Percentiles rank a stretch among this genome's conserved stretches.
Evolutionary conservation across 1,140 invertebrate genomes (phyloP).

Genomic region (Leptinotarsa undecemlineata): DNA sequence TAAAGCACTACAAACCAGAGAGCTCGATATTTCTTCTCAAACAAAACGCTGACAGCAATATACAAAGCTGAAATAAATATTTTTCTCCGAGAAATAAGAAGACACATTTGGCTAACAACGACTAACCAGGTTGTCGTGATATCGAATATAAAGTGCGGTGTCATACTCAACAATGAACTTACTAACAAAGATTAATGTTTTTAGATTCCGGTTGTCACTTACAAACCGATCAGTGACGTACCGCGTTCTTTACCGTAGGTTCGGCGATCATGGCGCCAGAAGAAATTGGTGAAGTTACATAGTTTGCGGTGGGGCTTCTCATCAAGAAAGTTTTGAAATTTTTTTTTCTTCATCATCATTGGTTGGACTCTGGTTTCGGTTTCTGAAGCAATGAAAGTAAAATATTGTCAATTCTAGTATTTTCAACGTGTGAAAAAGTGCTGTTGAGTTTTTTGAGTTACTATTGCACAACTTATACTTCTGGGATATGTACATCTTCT

Average conservation of each 20-base stretch:
- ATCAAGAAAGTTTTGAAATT: too few relatives aligned
- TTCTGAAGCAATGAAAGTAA: too few relatives aligned
- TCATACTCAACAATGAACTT: constrained; percentile 43
- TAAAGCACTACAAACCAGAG: background rate
- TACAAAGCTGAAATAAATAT: constrained; percentile 19
- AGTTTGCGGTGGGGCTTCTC: too few relatives aligned
- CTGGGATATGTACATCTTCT: too few relatives aligned
- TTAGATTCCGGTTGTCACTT: constrained; percentile 38
- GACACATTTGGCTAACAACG: constrained; percentile 23
- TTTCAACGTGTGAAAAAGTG: too few relatives aligned
- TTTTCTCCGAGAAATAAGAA: constrained; percentile 8
- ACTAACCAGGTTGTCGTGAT: constrained; percentile 19
- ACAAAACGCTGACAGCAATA: constrained; percentile 8
- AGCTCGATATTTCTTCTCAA: constrained; percentile 3
- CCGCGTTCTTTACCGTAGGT: background rate
- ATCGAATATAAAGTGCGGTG: constrained; percentile 38
- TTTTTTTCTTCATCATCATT: too few relatives aligned
- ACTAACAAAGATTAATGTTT: constrained; percentile 48
- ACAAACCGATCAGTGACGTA: background rate
- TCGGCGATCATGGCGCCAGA: background rate
- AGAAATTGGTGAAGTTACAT: background rate
- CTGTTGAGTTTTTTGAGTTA: too few relatives aligned
- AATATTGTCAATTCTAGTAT: too few relatives aligned
- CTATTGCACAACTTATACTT: too few relatives aligned
- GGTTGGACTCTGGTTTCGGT: too few relatives aligned